These are phyloP conservation scores for Cosmia pyralina DNA, from an alignment of 2,888 invertebrate species.

Conservation along the genomic window DNA sequence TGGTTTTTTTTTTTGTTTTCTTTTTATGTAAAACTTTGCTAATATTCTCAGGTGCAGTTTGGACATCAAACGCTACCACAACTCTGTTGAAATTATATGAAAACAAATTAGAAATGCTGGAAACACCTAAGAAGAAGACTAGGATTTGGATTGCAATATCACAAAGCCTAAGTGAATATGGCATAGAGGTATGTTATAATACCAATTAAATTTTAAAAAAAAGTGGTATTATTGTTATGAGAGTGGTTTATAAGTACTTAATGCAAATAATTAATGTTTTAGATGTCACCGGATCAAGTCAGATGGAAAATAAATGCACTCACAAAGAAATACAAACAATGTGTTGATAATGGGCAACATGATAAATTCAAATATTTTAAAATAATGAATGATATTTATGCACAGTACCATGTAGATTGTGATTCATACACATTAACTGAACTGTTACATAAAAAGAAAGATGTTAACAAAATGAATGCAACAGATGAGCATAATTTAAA, in stretches of 20 bases:
- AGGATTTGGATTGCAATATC: slow-evolving; percentile 79
- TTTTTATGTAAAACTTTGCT: not conserved
- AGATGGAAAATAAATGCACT: slow-evolving; percentile 81
- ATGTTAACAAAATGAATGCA: slow-evolving; percentile 35
- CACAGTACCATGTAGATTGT: slow-evolving; percentile 73
- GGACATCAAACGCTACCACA: slow-evolving; percentile 74
- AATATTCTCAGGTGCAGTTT: slow-evolving; percentile 71
- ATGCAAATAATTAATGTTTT: slow-evolving; percentile 37
- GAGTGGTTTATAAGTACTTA: not conserved
- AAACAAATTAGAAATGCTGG: slow-evolving; percentile 75
- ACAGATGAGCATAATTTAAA: slow-evolving; percentile 36
- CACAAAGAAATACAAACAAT: slow-evolving; percentile 77
- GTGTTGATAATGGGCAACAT: slow-evolving; percentile 71
- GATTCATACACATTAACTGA: slow-evolving; percentile 70
- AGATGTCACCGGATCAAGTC: slow-evolving; percentile 78
- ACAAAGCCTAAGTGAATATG: slow-evolving; percentile 71
- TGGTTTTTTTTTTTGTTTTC: not conserved
- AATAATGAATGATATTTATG: slow-evolving; percentile 76
- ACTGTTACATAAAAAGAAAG: slow-evolving; percentile 66
- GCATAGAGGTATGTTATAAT: slow-evolving; percentile 71
- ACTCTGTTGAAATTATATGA: slow-evolving; percentile 76
- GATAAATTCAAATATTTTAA: slow-evolving; percentile 76
- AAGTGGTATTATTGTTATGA: not conserved
- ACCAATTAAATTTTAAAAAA: not conserved
- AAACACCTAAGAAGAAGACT: slow-evolving; percentile 79